Base-by-base conservation (phyloP, 2,113 vertebrate species). In the Pardalotus punctatus region DNA sequence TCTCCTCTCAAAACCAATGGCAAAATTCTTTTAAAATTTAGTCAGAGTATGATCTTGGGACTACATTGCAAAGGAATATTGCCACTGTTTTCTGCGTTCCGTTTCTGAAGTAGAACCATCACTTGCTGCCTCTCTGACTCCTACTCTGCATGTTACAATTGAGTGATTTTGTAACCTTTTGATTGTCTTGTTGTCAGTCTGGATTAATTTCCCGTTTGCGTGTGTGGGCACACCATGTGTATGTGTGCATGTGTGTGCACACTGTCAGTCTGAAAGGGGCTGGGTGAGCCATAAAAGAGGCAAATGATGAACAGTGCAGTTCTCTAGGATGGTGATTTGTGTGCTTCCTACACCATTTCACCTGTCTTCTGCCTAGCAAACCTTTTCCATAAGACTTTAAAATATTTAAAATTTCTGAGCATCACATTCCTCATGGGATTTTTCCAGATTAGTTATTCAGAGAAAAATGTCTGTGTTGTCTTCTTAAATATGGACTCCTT, bases 211-310 rank as follows among this genome's bases (percentile, higher is more conserved):
- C 23, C 31, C 6, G 0, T 50, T 13, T 10, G 7, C 20, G 10
- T 29, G 6, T 36, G 23, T 7, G 6, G 5, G 22, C 38, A 43
- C 10, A 38, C 10, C n/a, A 0, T 10, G 5, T n/a, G 11, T 33
- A 8, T 8, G 2, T 2, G 4, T 24, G 38, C 12, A 2, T 2
- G 6, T 8, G 15, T 40, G 58, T 29, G 12, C 10, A 31, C 6
- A 2, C 38, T 9, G 2, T 25, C 14, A 54, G 53, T 20, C 69
- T 71, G 36, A 24, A 73, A 24, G 19, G 18, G 54, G 36, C 33
- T 4, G 0, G 20, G 11, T 28, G 76, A 2, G 5, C 62, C 8
- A 3, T 8, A 1, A 20, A 14, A 29, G 40, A 79, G n/a, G 7
- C 22, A 8, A 16, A 8, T 22, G 29, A 71, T 22, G 24, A 66